A percentile compares a stretch with the other conserved stretches of the same genome.
phyloP scores from a whole-genome alignment of 2,113 vertebrate genomes.

The Chaetodon trifascialis region DNA sequence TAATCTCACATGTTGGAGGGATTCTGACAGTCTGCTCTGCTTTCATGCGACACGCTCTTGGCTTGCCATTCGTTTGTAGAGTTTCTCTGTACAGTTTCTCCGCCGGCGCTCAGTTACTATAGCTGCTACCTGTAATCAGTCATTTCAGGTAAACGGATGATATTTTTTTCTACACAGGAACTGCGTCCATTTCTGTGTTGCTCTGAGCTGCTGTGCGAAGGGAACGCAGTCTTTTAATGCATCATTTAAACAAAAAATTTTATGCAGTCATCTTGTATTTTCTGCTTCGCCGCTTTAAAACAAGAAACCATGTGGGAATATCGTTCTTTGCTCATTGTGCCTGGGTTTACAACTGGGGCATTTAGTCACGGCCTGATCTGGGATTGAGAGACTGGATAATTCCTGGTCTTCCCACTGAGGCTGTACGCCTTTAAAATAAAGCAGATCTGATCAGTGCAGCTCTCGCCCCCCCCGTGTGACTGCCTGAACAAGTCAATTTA shows the following conservation, averaged over 20 bases:
- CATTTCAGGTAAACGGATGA: conserved; percentile 8
- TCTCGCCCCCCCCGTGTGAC: conserved; percentile 5
- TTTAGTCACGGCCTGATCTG: conserved; percentile 66
- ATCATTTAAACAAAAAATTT: conserved; percentile 12
- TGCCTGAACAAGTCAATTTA: conserved; percentile 72
- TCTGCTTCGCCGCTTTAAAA: conserved; percentile 37
- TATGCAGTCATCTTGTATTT: conserved; percentile 36
- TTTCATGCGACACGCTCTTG: conserved; percentile 38
- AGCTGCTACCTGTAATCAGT: conserved; percentile 45
- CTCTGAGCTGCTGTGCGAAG: not conserved
- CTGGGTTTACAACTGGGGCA: conserved; percentile 53
- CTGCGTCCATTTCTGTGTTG: conserved; percentile 10
- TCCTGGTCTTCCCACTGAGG: conserved; percentile 53
- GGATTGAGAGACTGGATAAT: conserved; percentile 66
- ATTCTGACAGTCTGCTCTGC: conserved; percentile 47
- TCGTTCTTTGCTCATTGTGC: conserved; percentile 43
- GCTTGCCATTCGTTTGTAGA: conserved; percentile 38
- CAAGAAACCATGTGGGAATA: conserved; percentile 41
- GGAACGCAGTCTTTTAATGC: conserved; percentile 29
- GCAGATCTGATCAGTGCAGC: conserved; percentile 62
- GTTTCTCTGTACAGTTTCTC: conserved; percentile 16
- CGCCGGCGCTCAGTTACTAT: conserved; percentile 38
- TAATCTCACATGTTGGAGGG: conserved; percentile 52
- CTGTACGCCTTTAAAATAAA: conserved; percentile 66
- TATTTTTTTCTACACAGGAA: conserved; percentile 12